Evolutionary conservation across 92 coral and sea anemone genomes (phyloP), one percentile per base, ranked within the genome.

Genomic region (Galaxea fascicularis): DNA sequence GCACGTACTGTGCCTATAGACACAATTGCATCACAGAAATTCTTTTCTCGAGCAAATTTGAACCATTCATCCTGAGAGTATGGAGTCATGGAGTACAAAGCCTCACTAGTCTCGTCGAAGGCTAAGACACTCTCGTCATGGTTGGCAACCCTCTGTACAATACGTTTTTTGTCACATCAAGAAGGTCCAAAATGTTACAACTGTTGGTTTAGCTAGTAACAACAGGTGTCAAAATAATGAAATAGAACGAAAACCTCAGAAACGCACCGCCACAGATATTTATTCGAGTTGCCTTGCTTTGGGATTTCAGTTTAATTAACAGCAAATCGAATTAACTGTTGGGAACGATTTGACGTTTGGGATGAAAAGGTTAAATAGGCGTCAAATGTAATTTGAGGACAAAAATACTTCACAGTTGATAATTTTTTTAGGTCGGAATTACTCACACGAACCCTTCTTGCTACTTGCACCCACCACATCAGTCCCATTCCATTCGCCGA

Each of bases 401-500:
- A 28, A 27, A 78, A 41, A 44, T 24, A 26, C 18, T 17, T 26
- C 25, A 63, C 4, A 25, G 14, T 13, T 31, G 25, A 13, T 26
- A 8, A 22, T 4, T 56, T 10, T 28, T 52, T 18, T 11, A 18
- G 67, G 10, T 21, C 53, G 20, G 25, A 76, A 21, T 76, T 58
- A 20, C 53, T n/a, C 8, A 76, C 53, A 58, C 11, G 62, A 73
- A 21, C 41, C 64, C 30, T 26, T 29, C 21, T 47, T 28, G 22
- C 10, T 21, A 27, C 17, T 41, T 18, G 6, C n/a, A 16, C 39
- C 27, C 10, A 70, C 27, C 27, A 30, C 45, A 26, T 9, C 47
- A 22, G 46, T 28, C 57, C 47, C 82, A 63, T 77, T 22, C 25
- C 70, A 8, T 63, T 51, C 84, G 62, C 21, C 10, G 45, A 28